Conservation (phyloP, 1,140 invertebrate species). For the Rhynchophorus ferrugineus region DNA sequence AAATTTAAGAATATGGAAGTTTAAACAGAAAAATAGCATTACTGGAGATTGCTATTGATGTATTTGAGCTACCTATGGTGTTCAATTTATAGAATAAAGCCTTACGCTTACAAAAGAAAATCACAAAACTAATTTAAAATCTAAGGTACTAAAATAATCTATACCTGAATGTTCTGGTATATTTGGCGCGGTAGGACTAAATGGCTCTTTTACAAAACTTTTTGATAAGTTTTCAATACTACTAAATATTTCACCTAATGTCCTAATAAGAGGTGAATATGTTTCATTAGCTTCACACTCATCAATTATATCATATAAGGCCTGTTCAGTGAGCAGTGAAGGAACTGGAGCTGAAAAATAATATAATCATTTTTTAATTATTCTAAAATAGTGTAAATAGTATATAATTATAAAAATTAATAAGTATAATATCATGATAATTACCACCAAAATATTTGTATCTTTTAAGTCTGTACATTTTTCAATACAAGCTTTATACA, state of each 20-base stretch:
- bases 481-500: neutral
- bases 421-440: no score
- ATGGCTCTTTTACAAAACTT: constrained; percentile 53
- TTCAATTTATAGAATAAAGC: no score
- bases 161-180: constrained; percentile 45
- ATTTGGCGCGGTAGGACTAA: constrained; percentile 42
- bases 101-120: no score
- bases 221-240: constrained; percentile 59
- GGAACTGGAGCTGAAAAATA: constrained; percentile 23
- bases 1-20: no score
- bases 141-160: constrained; percentile 13
- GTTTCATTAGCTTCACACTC: constrained; percentile 53
- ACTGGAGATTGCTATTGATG: no score
- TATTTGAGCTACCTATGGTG: no score
- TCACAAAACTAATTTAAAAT: neutral
- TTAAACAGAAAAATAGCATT: no score
- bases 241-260: constrained; percentile 65
- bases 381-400: no score
- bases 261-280: constrained; percentile 60
- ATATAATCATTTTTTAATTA: no score
- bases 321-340: constrained; percentile 57
- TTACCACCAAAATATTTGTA: constrained; percentile 18
- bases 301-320: constrained; percentile 56
- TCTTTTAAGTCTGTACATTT: constrained; percentile 13
- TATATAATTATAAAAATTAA: no score